A percentile compares a stretch with the other conserved stretches of the same genome.
Evolutionary conservation across 2,888 invertebrate genomes (phyloP).

Genomic region (Eurytoma californica): DNA sequence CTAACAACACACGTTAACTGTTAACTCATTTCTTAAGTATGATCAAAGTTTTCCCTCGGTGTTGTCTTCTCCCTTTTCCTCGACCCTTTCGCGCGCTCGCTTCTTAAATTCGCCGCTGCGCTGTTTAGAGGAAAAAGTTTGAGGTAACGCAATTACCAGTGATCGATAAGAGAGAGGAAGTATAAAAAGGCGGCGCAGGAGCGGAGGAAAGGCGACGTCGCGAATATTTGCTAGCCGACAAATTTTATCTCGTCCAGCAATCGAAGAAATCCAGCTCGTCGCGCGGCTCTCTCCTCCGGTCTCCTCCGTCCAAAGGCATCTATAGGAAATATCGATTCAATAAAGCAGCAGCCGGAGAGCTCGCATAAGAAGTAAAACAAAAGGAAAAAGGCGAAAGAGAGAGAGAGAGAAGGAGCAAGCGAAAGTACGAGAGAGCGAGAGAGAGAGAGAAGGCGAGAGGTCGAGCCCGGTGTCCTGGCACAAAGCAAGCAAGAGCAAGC

Average conservation of each 20-base stretch:
- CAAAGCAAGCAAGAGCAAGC: not conserved
- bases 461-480: slow-evolving; percentile 6
- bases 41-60: no score
- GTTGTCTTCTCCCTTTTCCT: no score
- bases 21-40: no score
- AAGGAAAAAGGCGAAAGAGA: slow-evolving; percentile 4
- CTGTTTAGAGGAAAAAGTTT: no score
- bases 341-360: slow-evolving; percentile 17
- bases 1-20: no score
- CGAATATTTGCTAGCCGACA: not conserved
- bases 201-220: not conserved
- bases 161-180: no score
- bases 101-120: no score
- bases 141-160: no score
- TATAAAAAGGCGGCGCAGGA: no score
- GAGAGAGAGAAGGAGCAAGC: not conserved
- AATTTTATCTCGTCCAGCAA: slow-evolving; percentile 25
- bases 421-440: not conserved
- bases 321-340: slow-evolving; percentile 39
- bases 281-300: not conserved
- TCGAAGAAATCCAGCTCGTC: slow-evolving; percentile 21
- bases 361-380: slow-evolving; percentile 27
- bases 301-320: not conserved
- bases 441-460: not conserved
- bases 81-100: no score